Conservation (phyloP, 2,797 vertebrate genomes). For the Nannoperca australis region DNA sequence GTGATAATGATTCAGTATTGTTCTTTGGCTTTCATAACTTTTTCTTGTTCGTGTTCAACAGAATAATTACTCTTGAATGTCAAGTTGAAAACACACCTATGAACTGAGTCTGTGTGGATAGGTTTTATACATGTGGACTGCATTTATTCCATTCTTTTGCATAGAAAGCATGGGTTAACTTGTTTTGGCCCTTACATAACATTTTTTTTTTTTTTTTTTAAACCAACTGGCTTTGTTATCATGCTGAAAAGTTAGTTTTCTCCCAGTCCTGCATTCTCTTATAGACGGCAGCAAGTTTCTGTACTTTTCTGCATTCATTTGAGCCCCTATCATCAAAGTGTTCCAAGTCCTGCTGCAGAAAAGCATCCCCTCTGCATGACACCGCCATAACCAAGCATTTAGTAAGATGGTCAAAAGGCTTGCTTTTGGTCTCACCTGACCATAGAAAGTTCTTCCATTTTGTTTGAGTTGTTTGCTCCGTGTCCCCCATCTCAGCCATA, state of each 20-base stretch:
- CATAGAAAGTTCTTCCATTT: neutral
- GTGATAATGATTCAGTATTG: conserved; percentile 1
- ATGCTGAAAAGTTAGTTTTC: neutral
- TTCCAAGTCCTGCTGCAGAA: neutral
- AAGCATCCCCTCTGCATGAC: neutral
- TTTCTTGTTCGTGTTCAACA: neutral
- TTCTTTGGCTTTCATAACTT: neutral
- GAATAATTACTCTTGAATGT: conserved; percentile 1
- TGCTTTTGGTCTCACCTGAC: neutral
- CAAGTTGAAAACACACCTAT: conserved; percentile 1
- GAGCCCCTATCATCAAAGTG: neutral
- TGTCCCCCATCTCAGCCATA: neutral
- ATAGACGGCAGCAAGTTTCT: neutral
- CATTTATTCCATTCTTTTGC: neutral
- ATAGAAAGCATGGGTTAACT: neutral
- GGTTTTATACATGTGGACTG: neutral
- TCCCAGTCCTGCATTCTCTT: neutral
- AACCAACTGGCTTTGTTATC: conserved; percentile 1
- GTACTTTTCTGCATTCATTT: conserved; percentile 3
- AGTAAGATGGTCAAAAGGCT: neutral
- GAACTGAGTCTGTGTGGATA: neutral
- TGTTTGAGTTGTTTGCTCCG: neutral
- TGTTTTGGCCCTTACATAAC: neutral
- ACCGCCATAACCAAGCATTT: neutral
- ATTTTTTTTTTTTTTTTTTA: neutral